Evolutionary conservation across 2,888 invertebrate species (phyloP).

Genomic region (Chymomyza fuscimana): DNA sequence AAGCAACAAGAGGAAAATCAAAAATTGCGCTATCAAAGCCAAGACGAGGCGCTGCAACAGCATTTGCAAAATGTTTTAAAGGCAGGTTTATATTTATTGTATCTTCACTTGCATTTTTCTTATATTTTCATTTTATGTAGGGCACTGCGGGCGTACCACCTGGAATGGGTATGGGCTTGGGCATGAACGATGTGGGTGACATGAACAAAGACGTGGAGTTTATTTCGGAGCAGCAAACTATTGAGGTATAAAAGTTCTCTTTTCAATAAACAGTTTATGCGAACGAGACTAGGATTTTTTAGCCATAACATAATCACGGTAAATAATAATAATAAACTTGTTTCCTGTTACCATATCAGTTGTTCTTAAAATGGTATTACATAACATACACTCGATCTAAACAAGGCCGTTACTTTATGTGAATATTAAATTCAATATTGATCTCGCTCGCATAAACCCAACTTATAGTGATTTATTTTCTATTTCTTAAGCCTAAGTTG

Average conservation of each 20-base stretch:
- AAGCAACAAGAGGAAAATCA: slow-evolving; percentile 85
- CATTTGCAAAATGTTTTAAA: slow-evolving; percentile 87
- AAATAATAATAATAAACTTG: no score
- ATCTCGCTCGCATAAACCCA: not conserved
- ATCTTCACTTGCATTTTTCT: slow-evolving; percentile 3
- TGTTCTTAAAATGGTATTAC: no score
- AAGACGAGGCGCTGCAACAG: slow-evolving; percentile 88
- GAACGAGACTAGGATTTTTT: not conserved
- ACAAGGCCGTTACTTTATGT: not conserved
- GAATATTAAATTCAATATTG: not conserved
- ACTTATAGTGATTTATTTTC: not conserved
- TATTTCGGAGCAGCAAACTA: slow-evolving; percentile 82
- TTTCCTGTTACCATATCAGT: no score
- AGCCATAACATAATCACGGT: no score
- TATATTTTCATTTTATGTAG: slow-evolving; percentile 32
- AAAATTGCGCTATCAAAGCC: slow-evolving; percentile 83
- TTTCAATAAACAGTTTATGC: slow-evolving; percentile 5
- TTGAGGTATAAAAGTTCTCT: slow-evolving; percentile 74
- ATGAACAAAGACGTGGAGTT: slow-evolving; percentile 85
- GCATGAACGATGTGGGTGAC: slow-evolving; percentile 67
- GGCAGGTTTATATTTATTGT: slow-evolving; percentile 76
- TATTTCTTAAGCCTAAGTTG: not conserved
- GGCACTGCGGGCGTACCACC: slow-evolving; percentile 80
- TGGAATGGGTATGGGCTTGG: slow-evolving; percentile 66
- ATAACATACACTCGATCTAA: no score